phyloP scores from a whole-genome alignment of 2,113 vertebrate genomes.

The Percina caprodes region DNA sequence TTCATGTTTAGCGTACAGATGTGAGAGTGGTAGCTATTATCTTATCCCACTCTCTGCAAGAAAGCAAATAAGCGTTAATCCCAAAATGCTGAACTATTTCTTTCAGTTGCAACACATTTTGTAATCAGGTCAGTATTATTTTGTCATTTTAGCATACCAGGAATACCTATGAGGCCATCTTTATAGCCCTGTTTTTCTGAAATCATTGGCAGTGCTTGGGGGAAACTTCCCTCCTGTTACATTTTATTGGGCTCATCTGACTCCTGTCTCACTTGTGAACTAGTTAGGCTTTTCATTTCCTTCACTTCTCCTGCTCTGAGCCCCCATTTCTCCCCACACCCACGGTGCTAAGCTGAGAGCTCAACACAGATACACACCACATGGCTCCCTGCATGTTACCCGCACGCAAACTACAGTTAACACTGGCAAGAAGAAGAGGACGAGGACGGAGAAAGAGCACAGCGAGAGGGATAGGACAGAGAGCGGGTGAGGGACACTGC shows the following conservation, averaged over 20 bases:
- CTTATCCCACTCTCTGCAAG: background rate
- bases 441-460: constrained; percentile 7
- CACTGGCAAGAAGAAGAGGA: constrained; percentile 37
- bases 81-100: background rate
- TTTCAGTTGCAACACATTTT: constrained; percentile 10
- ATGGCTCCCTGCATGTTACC: constrained; percentile 52
- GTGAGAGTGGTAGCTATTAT: background rate
- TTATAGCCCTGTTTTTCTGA: constrained; percentile 38
- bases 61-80: background rate
- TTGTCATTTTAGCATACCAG: constrained; percentile 38
- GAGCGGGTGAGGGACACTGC: constrained; percentile 49
- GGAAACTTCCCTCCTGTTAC: constrained; percentile 33
- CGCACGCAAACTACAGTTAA: constrained; percentile 45
- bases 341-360: constrained; percentile 57
- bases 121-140: constrained; percentile 3
- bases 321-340: constrained; percentile 41
- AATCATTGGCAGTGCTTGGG: constrained; percentile 6
- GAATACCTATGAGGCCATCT: constrained; percentile 20
- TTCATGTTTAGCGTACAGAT: background rate
- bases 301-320: constrained; percentile 38
- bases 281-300: constrained; percentile 64
- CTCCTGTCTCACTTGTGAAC: constrained; percentile 51
- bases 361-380: constrained; percentile 65
- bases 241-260: constrained; percentile 39
- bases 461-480: constrained; percentile 14